Conservation (phyloP, 2,888 invertebrate genomes). For the Peribatodes rhomboidaria region DNA sequence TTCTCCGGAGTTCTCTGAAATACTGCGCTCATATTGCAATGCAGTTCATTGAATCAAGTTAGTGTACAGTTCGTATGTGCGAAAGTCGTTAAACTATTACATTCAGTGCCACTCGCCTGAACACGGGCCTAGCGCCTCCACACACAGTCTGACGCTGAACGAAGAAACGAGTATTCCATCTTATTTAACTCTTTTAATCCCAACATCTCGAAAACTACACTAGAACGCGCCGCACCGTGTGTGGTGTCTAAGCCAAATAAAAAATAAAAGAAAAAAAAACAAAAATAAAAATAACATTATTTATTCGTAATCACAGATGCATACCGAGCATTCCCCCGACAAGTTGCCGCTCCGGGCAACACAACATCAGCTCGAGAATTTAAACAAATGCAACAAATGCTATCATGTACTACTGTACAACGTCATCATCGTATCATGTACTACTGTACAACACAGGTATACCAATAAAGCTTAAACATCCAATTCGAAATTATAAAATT, state of each 20-base stretch:
- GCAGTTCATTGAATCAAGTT: not conserved
- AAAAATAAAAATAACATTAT: slow-evolving; percentile 71
- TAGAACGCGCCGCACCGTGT: not conserved
- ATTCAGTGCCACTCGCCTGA: not conserved
- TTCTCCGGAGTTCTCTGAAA: not conserved
- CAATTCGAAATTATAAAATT: slow-evolving; percentile 30
- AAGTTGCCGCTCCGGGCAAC: slow-evolving; percentile 51
- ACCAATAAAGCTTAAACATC: slow-evolving; percentile 37
- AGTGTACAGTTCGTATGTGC: not conserved
- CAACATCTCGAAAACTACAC: not conserved
- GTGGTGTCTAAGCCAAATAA: slow-evolving; percentile 10
- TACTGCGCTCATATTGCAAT: not conserved
- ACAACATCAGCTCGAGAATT: slow-evolving; percentile 52
- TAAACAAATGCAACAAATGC: slow-evolving; percentile 58
- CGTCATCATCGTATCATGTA: too few relatives aligned
- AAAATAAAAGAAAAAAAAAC: slow-evolving; percentile 58
- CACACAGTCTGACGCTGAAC: not conserved
- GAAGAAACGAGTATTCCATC: too few relatives aligned
- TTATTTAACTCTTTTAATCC: too few relatives aligned
- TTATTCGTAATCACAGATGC: slow-evolving; percentile 82
- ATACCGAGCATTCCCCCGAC: slow-evolving; percentile 54
- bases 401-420: slow-evolving; percentile 50
- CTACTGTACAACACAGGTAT: slow-evolving; percentile 28
- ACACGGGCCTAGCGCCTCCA: not conserved
- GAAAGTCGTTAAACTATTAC: not conserved